These are phyloP conservation scores for Iselma pallidipennis DNA, from an alignment of 2,888 invertebrate genomes.

Conservation along the genomic window DNA sequence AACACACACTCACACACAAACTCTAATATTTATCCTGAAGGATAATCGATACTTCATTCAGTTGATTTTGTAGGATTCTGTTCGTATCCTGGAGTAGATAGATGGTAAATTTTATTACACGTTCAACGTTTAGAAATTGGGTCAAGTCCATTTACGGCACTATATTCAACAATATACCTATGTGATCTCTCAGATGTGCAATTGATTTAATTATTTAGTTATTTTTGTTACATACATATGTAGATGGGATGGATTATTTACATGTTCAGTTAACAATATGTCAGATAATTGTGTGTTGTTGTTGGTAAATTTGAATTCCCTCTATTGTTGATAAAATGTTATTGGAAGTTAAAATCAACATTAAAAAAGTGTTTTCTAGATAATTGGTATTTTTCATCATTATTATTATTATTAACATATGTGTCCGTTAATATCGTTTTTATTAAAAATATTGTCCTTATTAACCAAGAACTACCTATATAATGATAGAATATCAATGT, in stretches of 20 bases:
- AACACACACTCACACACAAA: too few relatives aligned
- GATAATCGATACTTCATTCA: constrained; percentile 14
- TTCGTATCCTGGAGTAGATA: not conserved
- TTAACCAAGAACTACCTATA: not conserved
- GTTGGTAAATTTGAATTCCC: too few relatives aligned
- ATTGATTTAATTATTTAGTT: constrained; percentile 21
- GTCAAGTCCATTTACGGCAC: constrained; percentile 22
- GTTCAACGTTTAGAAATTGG: constrained; percentile 20
- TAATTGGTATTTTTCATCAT: too few relatives aligned
- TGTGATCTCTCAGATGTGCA: constrained; percentile 13
- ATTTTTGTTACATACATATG: too few relatives aligned
- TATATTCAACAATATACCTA: not conserved
- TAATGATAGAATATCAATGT: not conserved
- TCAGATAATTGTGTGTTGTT: too few relatives aligned
- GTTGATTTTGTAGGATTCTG: constrained; percentile 4
- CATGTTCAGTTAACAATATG: constrained; percentile 5
- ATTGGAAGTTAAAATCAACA: too few relatives aligned
- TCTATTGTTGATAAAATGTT: too few relatives aligned
- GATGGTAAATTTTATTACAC: constrained; percentile 14
- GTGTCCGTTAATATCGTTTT: too few relatives aligned
- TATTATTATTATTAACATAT: too few relatives aligned
- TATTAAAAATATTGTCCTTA: too few relatives aligned
- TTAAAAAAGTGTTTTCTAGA: too few relatives aligned
- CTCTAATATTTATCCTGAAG: not conserved
- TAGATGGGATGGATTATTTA: constrained; percentile 10